Evolutionary conservation across 2,888 invertebrate species (phyloP).

Genomic region (Galerucella nymphaeae): DNA sequence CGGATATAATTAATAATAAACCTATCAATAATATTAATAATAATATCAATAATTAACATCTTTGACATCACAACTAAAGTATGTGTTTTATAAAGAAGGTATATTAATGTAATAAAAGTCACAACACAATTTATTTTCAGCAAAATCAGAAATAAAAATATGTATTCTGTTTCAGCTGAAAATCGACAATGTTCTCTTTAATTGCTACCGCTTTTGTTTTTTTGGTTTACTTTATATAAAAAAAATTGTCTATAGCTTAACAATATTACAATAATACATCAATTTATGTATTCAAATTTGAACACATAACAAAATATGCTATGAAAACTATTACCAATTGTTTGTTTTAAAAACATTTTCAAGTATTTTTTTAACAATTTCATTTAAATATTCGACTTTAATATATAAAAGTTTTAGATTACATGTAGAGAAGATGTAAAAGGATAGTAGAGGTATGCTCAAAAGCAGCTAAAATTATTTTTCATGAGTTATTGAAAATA

Average conservation of each 20-base stretch:
- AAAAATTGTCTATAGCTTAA: background rate
- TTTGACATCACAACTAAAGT: conserved; percentile 18
- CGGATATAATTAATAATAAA: conserved; percentile 19
- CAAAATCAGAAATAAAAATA: conserved; percentile 1
- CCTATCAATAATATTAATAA: conserved; percentile 26
- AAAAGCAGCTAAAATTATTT: background rate
- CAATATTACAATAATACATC: background rate
- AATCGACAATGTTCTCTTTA: background rate
- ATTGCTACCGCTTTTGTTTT: background rate
- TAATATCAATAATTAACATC: conserved; percentile 22
- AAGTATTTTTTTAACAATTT: background rate
- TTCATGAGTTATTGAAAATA: background rate
- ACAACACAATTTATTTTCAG: background rate
- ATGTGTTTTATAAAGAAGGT: background rate
- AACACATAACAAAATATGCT: background rate
- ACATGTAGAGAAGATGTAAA: background rate
- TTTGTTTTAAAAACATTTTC: background rate
- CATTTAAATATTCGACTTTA: background rate
- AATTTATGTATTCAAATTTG: background rate
- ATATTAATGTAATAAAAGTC: background rate
- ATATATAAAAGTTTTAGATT: background rate
- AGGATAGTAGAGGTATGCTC: background rate
- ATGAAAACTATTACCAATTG: background rate
- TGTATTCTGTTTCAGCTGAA: background rate
- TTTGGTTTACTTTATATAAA: background rate